Evolutionary conservation across 2,113 vertebrate species (phyloP).

Genomic region (Peromyscus polionotus): DNA sequence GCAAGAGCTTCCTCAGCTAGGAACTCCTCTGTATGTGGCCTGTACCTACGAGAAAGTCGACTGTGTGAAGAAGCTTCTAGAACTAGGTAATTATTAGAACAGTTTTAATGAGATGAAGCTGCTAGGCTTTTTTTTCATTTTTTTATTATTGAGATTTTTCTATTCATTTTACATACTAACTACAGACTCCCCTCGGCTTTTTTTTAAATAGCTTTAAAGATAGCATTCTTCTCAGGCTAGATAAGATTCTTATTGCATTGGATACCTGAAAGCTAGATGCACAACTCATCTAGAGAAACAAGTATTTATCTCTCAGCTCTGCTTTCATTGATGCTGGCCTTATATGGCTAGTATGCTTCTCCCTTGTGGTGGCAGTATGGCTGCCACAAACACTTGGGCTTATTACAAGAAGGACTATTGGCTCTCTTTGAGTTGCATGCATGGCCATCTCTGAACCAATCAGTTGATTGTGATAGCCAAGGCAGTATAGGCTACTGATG

Average conservation of each 20-base stretch:
- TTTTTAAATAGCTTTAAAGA: slow-evolving; percentile 7
- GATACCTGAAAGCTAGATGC: neutral
- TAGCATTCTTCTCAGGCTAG: slow-evolving; percentile 16
- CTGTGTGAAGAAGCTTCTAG: slow-evolving; percentile 93
- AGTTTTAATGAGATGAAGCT: slow-evolving; percentile 35
- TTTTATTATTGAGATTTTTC: neutral
- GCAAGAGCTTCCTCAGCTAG: slow-evolving; percentile 88
- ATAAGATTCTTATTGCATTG: slow-evolving; percentile 32
- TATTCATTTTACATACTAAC: too few species aligned
- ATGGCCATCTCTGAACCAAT: slow-evolving; percentile 6
- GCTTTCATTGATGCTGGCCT: slow-evolving; percentile 10
- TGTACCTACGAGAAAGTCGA: slow-evolving; percentile 88
- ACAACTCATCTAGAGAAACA: slow-evolving; percentile 28
- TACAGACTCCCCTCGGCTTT: neutral
- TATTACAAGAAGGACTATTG: neutral
- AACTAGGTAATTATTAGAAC: slow-evolving; percentile 88
- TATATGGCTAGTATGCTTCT: neutral
- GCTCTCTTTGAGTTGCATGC: slow-evolving; percentile 25
- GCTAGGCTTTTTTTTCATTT: neutral
- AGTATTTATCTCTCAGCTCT: slow-evolving; percentile 7
- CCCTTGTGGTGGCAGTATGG: neutral
- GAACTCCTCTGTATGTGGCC: slow-evolving; percentile 93
- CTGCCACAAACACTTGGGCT: neutral
- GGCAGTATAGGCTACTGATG: neutral
- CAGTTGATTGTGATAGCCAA: neutral